Evolutionary conservation across 2,888 invertebrate species (phyloP).

Genomic region (Blastobasis adustella): DNA sequence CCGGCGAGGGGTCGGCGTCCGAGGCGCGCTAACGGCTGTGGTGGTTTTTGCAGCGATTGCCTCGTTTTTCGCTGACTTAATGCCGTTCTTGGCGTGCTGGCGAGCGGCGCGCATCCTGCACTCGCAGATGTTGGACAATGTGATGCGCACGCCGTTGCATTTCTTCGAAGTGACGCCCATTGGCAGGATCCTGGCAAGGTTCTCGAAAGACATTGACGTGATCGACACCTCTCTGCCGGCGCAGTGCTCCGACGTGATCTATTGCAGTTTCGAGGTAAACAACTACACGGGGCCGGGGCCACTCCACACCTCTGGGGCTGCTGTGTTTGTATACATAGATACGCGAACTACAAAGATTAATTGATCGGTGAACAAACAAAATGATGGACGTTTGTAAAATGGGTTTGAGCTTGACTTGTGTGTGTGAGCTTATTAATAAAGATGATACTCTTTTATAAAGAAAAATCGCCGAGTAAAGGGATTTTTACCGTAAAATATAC

Average conservation of each 20-base stretch:
- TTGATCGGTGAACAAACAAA: no score
- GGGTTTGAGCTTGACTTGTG: no score
- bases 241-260: conserved; percentile 79
- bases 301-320: background rate
- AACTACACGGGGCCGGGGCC: background rate
- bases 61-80: conserved; percentile 80
- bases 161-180: conserved; percentile 87
- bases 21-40: conserved; percentile 17
- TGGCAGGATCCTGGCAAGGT: conserved; percentile 83
- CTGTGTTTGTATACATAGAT: background rate
- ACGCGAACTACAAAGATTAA: no score
- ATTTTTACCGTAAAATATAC: no score
- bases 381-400: no score
- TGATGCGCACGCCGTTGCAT: conserved; percentile 80
- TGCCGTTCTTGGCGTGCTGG: conserved; percentile 81
- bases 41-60: conserved; percentile 79
- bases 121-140: conserved; percentile 72
- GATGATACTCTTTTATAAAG: no score
- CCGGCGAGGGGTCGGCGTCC: no score
- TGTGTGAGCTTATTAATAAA: no score
- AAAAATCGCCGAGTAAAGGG: no score
- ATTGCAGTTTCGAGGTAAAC: conserved; percentile 83
- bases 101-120: conserved; percentile 79
- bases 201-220: conserved; percentile 84
- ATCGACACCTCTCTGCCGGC: conserved; percentile 81